Percentiles rank a stretch among this genome's conserved stretches.
These are phyloP conservation scores for Lamellibrachia satsuma DNA, from an alignment of 2,888 invertebrate genomes.

Conservation along the genomic window DNA sequence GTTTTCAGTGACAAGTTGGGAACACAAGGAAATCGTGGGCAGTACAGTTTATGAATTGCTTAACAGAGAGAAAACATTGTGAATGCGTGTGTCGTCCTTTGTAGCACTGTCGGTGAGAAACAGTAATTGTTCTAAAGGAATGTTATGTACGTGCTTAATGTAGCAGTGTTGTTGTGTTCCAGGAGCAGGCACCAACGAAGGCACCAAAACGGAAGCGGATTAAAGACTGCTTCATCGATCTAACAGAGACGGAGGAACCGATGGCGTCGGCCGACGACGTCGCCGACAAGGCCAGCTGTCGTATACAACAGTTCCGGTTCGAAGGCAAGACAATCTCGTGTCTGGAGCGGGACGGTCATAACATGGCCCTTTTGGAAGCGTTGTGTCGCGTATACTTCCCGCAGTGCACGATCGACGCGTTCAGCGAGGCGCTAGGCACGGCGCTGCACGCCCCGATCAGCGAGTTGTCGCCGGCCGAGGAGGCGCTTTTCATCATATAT, in stretches of 20 bases:
- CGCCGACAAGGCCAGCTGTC: background rate
- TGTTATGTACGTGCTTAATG: background rate
- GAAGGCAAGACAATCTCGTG: constrained; percentile 61
- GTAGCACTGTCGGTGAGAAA: background rate
- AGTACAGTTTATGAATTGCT: too few relatives aligned
- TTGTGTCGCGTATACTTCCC: constrained; percentile 60
- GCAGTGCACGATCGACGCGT: constrained; percentile 55
- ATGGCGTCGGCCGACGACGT: background rate
- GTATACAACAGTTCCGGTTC: constrained; percentile 45
- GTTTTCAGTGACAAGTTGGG: too few relatives aligned
- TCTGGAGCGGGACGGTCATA: constrained; percentile 44
- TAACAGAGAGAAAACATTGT: too few relatives aligned
- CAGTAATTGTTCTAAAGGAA: background rate
- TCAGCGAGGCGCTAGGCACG: constrained; percentile 55
- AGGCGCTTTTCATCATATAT: constrained; percentile 59
- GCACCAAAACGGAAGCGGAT: background rate
- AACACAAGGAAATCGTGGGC: too few relatives aligned
- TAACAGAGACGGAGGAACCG: background rate
- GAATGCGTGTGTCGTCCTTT: too few relatives aligned
- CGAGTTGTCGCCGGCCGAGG: constrained; percentile 56
- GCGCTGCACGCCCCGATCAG: constrained; percentile 53
- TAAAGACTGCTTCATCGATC: background rate
- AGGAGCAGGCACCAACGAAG: background rate
- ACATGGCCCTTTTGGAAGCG: constrained; percentile 57
- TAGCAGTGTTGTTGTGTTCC: background rate